Conservation (phyloP, 2,888 invertebrate genomes). For the Lochmaea capreae region DNA sequence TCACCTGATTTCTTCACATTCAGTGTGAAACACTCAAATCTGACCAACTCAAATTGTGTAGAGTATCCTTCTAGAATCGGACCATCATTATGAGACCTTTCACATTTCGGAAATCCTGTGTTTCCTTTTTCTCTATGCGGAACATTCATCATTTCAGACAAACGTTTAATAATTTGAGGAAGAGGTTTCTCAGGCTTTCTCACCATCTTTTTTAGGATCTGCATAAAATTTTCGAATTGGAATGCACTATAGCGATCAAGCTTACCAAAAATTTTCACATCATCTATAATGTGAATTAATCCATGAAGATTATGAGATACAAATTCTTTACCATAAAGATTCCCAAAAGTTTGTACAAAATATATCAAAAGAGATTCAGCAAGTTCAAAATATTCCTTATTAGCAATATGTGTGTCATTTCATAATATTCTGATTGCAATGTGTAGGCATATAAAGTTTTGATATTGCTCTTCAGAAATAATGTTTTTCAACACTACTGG, state of each 20-base stretch:
- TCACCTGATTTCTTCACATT: too few relatives aligned
- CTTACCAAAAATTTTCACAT: constrained; percentile 19
- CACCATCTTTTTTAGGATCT: constrained; percentile 6
- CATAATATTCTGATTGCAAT: constrained; percentile 4
- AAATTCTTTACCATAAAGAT: constrained; percentile 15
- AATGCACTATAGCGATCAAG: constrained; percentile 24
- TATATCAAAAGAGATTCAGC: background rate
- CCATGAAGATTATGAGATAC: constrained; percentile 19
- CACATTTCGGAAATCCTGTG: too few relatives aligned
- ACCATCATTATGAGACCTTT: too few relatives aligned
- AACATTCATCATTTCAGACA: too few relatives aligned
- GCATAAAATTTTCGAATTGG: constrained; percentile 19
- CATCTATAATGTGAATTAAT: constrained; percentile 8
- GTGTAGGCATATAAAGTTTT: background rate
- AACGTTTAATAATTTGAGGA: constrained; percentile 12
- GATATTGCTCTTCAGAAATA: constrained; percentile 4
- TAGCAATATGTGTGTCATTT: background rate
- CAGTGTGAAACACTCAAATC: too few relatives aligned
- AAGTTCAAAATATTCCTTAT: background rate
- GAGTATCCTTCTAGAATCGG: too few relatives aligned
- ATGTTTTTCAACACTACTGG: constrained; percentile 8
- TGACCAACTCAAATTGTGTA: too few relatives aligned
- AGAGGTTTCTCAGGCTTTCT: constrained; percentile 23
- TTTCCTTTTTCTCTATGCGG: too few relatives aligned
- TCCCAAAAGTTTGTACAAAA: constrained; percentile 16